Conservation (phyloP, 1,140 invertebrate genomes). For the Cylas formicarius region DNA sequence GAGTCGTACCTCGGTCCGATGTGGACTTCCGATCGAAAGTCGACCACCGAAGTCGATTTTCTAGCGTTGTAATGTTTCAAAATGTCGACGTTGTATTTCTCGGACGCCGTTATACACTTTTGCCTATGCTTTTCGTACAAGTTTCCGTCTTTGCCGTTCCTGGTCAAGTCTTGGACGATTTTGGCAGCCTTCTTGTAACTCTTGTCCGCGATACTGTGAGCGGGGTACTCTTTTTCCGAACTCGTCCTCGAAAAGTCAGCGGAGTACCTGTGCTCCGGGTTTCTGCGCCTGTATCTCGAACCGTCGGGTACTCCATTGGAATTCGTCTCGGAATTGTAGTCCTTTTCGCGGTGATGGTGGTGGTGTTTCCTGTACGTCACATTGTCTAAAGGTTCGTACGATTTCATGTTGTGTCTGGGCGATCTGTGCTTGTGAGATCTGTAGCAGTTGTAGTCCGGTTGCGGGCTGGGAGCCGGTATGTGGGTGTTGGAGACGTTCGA, state of each 20-base stretch:
- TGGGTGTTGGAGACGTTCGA: slow-evolving; percentile 47
- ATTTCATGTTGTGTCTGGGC: slow-evolving; percentile 43
- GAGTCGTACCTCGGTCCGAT: slow-evolving; percentile 36
- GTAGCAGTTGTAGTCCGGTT: slow-evolving; percentile 33
- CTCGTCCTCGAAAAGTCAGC: slow-evolving; percentile 24
- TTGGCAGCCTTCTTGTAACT: slow-evolving; percentile 40
- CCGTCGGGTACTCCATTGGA: slow-evolving; percentile 43
- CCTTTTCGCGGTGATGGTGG: slow-evolving; percentile 38
- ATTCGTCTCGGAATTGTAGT: slow-evolving; percentile 51
- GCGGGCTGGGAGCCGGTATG: slow-evolving; percentile 35
- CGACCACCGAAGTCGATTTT: slow-evolving; percentile 39
- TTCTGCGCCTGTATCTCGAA: slow-evolving; percentile 24
- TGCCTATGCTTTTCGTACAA: slow-evolving; percentile 37
- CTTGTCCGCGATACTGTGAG: slow-evolving; percentile 34
- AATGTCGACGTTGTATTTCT: slow-evolving; percentile 39
- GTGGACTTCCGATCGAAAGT: slow-evolving; percentile 39
- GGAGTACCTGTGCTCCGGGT: slow-evolving; percentile 24
- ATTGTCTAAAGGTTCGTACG: slow-evolving; percentile 37
- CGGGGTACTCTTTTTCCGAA: slow-evolving; percentile 25
- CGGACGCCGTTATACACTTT: slow-evolving; percentile 38
- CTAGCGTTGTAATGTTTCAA: slow-evolving; percentile 38
- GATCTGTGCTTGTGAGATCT: slow-evolving; percentile 36
- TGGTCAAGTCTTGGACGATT: slow-evolving; percentile 39
- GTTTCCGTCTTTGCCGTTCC: slow-evolving; percentile 32
- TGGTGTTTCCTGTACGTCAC: slow-evolving; percentile 37